phyloP scores from a whole-genome alignment of 1,140 invertebrate genomes.

The Piezodorus guildinii region DNA sequence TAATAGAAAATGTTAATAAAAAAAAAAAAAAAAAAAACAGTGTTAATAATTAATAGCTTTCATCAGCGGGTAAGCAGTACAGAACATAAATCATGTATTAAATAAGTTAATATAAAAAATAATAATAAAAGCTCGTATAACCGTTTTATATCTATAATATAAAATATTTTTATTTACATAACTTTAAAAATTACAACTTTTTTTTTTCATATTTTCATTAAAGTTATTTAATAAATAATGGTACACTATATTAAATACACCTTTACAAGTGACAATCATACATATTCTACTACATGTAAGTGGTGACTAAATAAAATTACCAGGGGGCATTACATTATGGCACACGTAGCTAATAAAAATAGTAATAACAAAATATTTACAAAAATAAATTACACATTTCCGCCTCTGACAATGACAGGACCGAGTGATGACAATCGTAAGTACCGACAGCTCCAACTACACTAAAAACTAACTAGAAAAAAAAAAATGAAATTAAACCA shows the following conservation, averaged over 20 bases:
- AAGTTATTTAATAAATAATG: background rate
- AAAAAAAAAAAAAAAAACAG: no score
- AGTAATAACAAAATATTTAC: conserved; percentile 14
- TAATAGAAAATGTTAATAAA: no score
- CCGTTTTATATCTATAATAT: no score
- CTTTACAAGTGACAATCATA: background rate
- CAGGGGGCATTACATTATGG: background rate
- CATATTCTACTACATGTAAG: background rate
- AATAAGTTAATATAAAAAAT: no score
- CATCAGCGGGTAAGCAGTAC: no score
- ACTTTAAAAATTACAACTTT: background rate
- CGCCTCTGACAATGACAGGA: background rate
- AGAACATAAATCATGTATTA: no score
- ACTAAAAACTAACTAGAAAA: background rate
- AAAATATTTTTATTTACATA: no score
- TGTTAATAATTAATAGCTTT: no score
- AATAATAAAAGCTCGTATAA: no score
- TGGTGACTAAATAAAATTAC: background rate
- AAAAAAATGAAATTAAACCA: background rate
- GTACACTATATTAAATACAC: background rate
- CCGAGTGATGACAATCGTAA: background rate
- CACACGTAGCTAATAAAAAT: conserved; percentile 4
- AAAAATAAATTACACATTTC: conserved; percentile 13
- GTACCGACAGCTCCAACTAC: background rate
- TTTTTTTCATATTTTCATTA: background rate